phyloP scores from a whole-genome alignment of 2,797 vertebrate species.

The Gymnoscopelus braueri region DNA sequence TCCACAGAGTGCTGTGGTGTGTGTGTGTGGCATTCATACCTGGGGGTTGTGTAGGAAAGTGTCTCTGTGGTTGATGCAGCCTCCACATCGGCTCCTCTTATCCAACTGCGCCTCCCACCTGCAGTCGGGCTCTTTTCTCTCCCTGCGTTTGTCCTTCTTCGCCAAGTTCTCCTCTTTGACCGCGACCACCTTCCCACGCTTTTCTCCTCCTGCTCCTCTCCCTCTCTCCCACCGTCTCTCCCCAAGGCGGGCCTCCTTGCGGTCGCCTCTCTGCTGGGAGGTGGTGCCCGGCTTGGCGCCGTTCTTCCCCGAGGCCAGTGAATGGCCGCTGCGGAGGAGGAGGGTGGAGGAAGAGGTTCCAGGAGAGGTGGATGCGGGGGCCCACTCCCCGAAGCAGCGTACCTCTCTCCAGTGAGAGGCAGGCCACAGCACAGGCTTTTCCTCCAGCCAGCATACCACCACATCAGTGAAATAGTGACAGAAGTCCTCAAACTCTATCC shows the following conservation, averaged over 20 bases:
- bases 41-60: slow-evolving; percentile 87
- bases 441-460: slow-evolving; percentile 82
- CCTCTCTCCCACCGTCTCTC: slow-evolving; percentile 60
- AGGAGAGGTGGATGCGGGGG: slow-evolving; percentile 40
- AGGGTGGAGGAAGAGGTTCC: not conserved
- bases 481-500: slow-evolving; percentile 88
- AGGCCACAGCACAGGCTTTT: slow-evolving; percentile 76
- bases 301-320: slow-evolving; percentile 30
- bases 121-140: slow-evolving; percentile 22
- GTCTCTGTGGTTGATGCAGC: slow-evolving; percentile 85
- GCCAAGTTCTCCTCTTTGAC: slow-evolving; percentile 1
- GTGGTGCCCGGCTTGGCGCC: slow-evolving; percentile 9
- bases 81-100: slow-evolving; percentile 82
- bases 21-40: slow-evolving; percentile 52
- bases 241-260: slow-evolving; percentile 69
- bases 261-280: slow-evolving; percentile 54
- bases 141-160: slow-evolving; percentile 10
- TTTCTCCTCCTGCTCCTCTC: slow-evolving; percentile 19
- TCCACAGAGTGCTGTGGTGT: too few relatives aligned
- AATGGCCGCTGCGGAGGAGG: slow-evolving; percentile 13
- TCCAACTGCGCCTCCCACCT: slow-evolving; percentile 68
- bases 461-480: slow-evolving; percentile 85
- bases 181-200: not conserved
- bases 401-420: slow-evolving; percentile 80
- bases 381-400: slow-evolving; percentile 75